Evolutionary conservation across 2,113 vertebrate genomes (phyloP), one percentile per base, ranked within the genome.

Genomic region (Choloepus hoffmanni): DNA sequence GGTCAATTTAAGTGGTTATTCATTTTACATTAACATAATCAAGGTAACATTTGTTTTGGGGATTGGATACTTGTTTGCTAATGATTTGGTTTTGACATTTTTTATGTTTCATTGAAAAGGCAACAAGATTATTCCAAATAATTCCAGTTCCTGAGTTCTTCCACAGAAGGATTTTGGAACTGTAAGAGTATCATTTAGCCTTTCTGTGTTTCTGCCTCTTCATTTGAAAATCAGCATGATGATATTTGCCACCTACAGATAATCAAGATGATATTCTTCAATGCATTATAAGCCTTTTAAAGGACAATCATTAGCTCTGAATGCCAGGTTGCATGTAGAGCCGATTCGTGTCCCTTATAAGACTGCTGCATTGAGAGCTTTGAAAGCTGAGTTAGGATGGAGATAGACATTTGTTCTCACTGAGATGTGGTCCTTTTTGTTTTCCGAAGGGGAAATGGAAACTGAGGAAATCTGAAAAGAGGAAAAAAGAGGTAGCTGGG

Each of bases 191-290:
- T 78, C 14, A 19, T 72, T 65, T 87, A 90, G 48, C n/a, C 43
- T 8, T 86, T 30, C 40, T 2, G 0, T 19, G 24, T 16, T 45
- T 65, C 60, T 45, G 15, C 33, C 26, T 78, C 50, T 65, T 92
- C 81, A 68, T 48, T 87, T 94, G 79, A 95, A 96, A 88, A 63
- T 90, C 63, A 50, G 88, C 6, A 0, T 91, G 78, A 43, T 89
- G 72, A 77, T 30, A 50, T 92, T 96, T 94, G 83, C 85, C 68
- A 86, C 89, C 74, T 77, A 70, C 18, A 84, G 85, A 90, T 91
- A 85, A 94, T 76, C 11, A 21, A 81, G 55, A 72, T 7, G 21
- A 50, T 79, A n/a, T 55, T 94, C 67, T 45, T 65, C 28, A 67
- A 12, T 33, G 50, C 55, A 30, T 67, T 50, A 33, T 24, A 87